Evolutionary conservation across 30 jellyfish, hydroid and myxozoan genomes (phyloP).

Genomic region (Cassiopea xamachana): DNA sequence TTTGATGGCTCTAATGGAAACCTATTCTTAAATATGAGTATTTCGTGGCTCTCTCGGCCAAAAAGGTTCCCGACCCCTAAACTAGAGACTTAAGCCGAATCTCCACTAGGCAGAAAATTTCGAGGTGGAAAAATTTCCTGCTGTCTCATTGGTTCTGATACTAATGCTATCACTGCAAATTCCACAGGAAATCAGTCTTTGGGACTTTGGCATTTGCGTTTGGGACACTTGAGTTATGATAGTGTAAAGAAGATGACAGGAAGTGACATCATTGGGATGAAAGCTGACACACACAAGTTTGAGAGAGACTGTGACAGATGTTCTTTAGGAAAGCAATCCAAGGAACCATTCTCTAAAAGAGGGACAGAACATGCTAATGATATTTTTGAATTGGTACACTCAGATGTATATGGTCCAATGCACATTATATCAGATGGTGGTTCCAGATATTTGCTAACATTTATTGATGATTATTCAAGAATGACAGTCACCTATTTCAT

Average conservation of each 20-base stretch:
- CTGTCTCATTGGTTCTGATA: no score
- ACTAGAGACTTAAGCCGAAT: no score
- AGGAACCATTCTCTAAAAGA: conserved; percentile 14
- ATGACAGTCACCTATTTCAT: conserved; percentile 32
- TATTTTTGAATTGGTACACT: conserved; percentile 40
- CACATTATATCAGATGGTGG: conserved; percentile 36
- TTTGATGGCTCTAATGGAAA: no score
- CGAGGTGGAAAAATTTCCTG: no score
- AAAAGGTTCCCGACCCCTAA: no score
- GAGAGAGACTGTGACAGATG: conserved; percentile 28
- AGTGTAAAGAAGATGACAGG: conserved; percentile 28
- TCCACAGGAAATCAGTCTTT: conserved; percentile 47
- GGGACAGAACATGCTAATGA: conserved; percentile 40
- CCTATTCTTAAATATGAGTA: no score
- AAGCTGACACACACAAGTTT: conserved; percentile 10
- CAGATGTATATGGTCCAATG: conserved; percentile 31
- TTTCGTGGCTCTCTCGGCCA: no score
- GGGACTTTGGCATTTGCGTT: conserved; percentile 36
- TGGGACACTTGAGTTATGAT: conserved; percentile 38
- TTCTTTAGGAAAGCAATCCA: neutral
- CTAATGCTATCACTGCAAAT: conserved; percentile 15
- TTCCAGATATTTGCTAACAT: conserved; percentile 21
- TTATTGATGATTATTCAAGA: conserved; percentile 38
- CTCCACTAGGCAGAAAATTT: no score
- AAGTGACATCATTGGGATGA: conserved; percentile 19